A percentile compares a stretch with the other conserved stretches of the same genome.
Evolutionary conservation across 2,113 vertebrate genomes (phyloP).

Genomic region (Hydrolagus affinis): DNA sequence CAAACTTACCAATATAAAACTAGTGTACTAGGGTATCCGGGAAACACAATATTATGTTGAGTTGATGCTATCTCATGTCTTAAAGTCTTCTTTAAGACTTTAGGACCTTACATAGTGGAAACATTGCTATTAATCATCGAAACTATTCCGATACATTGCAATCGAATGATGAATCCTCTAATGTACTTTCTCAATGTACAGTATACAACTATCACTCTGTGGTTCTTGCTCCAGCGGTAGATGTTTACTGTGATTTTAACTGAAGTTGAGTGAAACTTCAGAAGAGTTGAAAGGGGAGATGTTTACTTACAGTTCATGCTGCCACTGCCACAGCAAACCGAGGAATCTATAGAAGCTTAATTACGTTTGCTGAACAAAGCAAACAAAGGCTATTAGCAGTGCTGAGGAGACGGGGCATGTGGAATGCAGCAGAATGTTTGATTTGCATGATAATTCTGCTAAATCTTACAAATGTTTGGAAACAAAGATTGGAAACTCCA

Average conservation of each 20-base stretch:
- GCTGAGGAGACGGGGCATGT: background rate
- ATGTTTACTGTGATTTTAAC: background rate
- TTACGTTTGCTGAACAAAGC: background rate
- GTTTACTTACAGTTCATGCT: background rate
- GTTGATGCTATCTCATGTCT: background rate
- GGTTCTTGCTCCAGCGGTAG: background rate
- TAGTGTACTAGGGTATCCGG: no score
- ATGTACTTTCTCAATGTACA: background rate
- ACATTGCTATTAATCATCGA: background rate
- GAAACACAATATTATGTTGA: no score
- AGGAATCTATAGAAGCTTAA: background rate
- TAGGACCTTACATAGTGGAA: background rate
- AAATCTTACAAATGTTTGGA: no score
- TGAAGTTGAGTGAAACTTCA: background rate
- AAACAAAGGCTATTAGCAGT: background rate
- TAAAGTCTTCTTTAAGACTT: background rate
- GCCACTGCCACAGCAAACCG: background rate
- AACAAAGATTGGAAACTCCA: no score
- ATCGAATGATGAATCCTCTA: background rate
- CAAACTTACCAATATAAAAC: no score
- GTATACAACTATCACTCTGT: background rate
- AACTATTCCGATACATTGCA: slow-evolving; percentile 2
- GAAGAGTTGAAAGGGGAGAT: background rate
- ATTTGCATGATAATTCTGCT: no score
- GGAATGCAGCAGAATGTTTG: background rate